A percentile compares a stretch with the other conserved stretches of the same genome.
Conservation (phyloP, 2,113 vertebrate genomes). For the Vicugna pacos region DNA sequence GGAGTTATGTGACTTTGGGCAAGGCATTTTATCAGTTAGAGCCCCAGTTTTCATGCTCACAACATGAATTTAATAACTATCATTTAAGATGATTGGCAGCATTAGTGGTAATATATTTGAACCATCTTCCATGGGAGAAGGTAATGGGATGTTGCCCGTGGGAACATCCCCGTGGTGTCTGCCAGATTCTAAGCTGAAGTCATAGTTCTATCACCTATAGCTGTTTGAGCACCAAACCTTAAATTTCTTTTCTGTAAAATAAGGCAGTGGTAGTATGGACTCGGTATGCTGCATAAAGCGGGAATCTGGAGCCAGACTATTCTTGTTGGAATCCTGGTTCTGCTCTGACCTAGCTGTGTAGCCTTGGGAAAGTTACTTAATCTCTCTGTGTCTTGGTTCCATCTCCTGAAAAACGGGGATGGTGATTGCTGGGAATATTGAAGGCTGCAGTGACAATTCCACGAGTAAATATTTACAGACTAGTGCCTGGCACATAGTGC, state of each 20-base stretch:
- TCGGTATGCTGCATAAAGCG: neutral
- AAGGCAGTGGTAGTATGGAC: neutral
- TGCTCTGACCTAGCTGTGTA: neutral
- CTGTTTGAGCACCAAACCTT: neutral
- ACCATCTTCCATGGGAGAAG: neutral
- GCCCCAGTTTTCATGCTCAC: neutral
- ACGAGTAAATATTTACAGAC: neutral
- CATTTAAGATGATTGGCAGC: neutral
- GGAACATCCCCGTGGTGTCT: neutral
- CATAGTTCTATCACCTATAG: neutral
- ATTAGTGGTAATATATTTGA: neutral
- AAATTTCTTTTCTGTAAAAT: neutral
- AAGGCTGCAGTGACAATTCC: neutral
- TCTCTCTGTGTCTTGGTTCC: neutral
- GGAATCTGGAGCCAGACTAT: neutral
- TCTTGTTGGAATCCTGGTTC: neutral
- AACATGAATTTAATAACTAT: too few relatives aligned
- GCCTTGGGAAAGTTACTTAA: neutral
- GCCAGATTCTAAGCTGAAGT: neutral
- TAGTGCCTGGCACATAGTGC: neutral
- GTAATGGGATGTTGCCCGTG: neutral
- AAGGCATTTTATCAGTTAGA: neutral
- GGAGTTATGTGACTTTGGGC: neutral
- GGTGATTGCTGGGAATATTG: neutral
- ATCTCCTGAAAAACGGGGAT: neutral